phyloP scores from a whole-genome alignment of 1,140 invertebrate species.

The Trichomalopsis sarcophagae region DNA sequence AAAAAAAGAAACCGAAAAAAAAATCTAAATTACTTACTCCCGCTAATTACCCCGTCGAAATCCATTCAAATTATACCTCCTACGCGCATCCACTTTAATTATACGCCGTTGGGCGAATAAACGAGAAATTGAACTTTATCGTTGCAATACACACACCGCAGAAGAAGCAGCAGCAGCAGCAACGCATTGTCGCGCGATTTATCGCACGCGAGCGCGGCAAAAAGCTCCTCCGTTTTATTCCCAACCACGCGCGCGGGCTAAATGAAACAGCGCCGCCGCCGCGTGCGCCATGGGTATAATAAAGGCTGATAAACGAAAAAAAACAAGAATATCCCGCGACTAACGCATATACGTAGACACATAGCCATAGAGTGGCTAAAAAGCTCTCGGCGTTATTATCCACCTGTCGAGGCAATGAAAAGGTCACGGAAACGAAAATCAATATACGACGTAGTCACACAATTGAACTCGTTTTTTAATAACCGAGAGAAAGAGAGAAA shows the following conservation, averaged over 20 bases:
- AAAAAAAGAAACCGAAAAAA: no score
- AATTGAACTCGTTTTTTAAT: constrained; percentile 46
- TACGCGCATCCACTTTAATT: constrained; percentile 11
- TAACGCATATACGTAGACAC: not conserved
- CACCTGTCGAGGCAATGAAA: constrained; percentile 13
- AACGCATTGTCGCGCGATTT: constrained; percentile 12
- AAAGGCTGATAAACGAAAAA: constrained; percentile 46
- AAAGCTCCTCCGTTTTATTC: constrained; percentile 18
- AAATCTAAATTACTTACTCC: no score
- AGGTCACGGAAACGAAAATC: constrained; percentile 29
- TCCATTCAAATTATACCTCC: constrained; percentile 30
- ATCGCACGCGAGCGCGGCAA: not conserved
- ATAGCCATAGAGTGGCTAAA: not conserved
- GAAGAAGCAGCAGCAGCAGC: not conserved
- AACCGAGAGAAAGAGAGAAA: constrained; percentile 5
- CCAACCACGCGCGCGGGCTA: not conserved
- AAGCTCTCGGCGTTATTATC: constrained; percentile 40
- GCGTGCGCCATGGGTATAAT: constrained; percentile 9
- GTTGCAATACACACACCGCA: not conserved
- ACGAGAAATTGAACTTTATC: constrained; percentile 40
- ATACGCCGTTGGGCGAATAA: constrained; percentile 4
- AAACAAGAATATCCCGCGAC: not conserved
- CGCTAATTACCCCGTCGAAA: not conserved
- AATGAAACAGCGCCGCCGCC: constrained; percentile 19
- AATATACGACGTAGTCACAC: constrained; percentile 18